A percentile compares a stretch with the other conserved stretches of the same genome.
Conservation (phyloP, 2,113 vertebrate species). For the Cairina moschata region DNA sequence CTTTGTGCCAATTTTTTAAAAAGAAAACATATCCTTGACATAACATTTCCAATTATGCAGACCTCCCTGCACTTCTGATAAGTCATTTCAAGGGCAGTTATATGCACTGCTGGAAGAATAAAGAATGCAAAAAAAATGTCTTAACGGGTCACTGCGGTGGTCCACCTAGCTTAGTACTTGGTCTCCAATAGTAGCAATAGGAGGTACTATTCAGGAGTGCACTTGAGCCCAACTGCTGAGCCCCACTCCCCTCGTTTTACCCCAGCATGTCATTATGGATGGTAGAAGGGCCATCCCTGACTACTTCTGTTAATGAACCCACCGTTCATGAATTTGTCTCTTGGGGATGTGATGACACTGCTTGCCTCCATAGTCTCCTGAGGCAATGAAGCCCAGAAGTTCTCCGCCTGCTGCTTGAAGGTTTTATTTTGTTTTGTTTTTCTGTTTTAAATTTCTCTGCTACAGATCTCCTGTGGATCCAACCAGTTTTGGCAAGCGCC, state of each 20-base stretch:
- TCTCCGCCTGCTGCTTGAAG: neutral
- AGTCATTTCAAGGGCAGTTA: neutral
- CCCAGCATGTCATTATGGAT: neutral
- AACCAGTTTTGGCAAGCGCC: neutral
- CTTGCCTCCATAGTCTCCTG: neutral
- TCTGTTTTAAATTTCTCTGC: neutral
- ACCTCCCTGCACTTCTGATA: neutral
- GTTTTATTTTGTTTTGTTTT: neutral
- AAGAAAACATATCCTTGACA: neutral
- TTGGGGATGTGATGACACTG: neutral
- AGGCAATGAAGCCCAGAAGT: neutral
- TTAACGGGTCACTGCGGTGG: neutral
- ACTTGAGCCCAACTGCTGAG: neutral
- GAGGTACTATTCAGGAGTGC: neutral
- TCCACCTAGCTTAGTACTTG: neutral
- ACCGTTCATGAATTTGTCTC: neutral
- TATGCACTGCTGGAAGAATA: neutral
- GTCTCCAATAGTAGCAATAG: neutral
- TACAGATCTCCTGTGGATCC: neutral
- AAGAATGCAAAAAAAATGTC: neutral
- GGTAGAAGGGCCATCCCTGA: neutral
- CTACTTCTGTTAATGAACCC: neutral
- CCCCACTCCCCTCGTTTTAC: neutral
- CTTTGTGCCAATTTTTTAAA: neutral
- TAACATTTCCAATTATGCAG: neutral